These are phyloP conservation scores for Hapalemur alaotrensis DNA, from an alignment of 2,797 vertebrate species.

Conservation along the genomic window DNA sequence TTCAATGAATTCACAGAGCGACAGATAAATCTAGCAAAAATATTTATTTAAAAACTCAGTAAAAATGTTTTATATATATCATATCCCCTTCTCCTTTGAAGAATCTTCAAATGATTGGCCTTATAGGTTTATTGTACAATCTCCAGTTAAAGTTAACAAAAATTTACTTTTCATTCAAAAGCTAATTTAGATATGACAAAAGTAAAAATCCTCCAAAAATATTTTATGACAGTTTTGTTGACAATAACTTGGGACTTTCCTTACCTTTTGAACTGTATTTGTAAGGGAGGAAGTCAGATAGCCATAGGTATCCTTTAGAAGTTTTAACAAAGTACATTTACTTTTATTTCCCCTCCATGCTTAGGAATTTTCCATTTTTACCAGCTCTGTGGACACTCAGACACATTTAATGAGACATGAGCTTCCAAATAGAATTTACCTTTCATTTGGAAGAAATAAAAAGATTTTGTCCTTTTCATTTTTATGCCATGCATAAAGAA, in stretches of 20 bases:
- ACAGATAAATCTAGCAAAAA: background rate
- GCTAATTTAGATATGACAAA: background rate
- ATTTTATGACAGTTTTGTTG: background rate
- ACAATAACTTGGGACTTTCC: background rate
- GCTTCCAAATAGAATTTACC: background rate
- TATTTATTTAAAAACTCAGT: background rate
- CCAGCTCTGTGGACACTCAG: background rate
- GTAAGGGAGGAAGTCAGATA: background rate
- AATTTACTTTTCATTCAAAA: background rate
- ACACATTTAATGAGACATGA: background rate
- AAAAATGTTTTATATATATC: background rate
- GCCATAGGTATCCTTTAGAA: background rate
- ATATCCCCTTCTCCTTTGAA: background rate
- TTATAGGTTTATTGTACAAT: background rate
- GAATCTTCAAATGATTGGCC: background rate
- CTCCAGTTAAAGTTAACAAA: background rate
- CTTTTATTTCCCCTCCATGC: background rate
- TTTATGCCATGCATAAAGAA: slow-evolving; percentile 18
- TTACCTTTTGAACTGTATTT: background rate
- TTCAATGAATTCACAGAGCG: background rate
- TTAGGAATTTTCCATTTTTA: background rate
- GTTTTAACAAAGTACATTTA: background rate
- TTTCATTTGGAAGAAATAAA: slow-evolving; percentile 31
- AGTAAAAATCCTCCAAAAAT: background rate
- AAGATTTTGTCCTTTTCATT: background rate